Percentiles rank a stretch among this genome's conserved stretches.
These are phyloP conservation scores for Cottoperca gobio DNA, from an alignment of 2,797 vertebrate genomes.

Conservation along the genomic window DNA sequence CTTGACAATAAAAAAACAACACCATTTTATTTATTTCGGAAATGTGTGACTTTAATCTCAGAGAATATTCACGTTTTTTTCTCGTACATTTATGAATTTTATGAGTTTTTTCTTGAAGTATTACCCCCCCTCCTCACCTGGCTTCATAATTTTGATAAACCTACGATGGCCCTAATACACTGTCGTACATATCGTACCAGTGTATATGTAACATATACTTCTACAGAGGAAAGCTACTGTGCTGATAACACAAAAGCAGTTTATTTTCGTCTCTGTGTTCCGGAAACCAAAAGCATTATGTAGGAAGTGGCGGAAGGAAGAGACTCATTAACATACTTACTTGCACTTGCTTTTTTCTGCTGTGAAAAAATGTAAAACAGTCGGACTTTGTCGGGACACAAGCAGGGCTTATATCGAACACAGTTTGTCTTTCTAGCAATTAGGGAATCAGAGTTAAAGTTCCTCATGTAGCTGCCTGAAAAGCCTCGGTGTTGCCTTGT, in stretches of 20 bases:
- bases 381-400: background rate
- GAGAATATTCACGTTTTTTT: no score
- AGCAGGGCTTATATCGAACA: background rate
- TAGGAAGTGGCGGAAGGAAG: slow-evolving; percentile 76
- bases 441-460: background rate
- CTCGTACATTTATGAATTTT: no score
- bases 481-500: background rate
- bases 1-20: no score
- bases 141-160: no score
- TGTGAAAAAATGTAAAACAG: slow-evolving; percentile 22
- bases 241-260: slow-evolving; percentile 36
- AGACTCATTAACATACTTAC: slow-evolving; percentile 67
- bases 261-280: slow-evolving; percentile 62
- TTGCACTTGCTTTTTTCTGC: slow-evolving; percentile 50
- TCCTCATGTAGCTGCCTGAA: background rate
- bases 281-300: slow-evolving; percentile 73
- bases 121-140: no score
- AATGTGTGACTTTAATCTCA: no score
- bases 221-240: slow-evolving; percentile 16
- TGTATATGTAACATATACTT: background rate
- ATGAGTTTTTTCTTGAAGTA: no score
- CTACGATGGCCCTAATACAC: no score
- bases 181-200: background rate
- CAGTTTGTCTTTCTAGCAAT: background rate
- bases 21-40: no score